Percentiles rank a stretch among this genome's conserved stretches.
Evolutionary conservation across 2,888 invertebrate genomes (phyloP).

Genomic region (Hyppa rectilinea): DNA sequence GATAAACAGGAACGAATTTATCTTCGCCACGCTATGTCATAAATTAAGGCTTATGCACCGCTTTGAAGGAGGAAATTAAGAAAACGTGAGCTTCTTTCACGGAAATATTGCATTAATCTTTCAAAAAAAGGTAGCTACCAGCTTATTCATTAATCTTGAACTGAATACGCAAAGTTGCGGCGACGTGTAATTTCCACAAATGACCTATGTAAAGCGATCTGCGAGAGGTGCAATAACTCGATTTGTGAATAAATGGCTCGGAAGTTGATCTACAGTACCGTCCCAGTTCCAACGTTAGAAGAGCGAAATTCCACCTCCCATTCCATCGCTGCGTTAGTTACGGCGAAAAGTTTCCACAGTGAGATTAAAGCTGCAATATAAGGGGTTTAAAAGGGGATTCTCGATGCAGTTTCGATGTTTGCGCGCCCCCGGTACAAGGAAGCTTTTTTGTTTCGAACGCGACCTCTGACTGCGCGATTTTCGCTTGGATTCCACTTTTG

Average conservation of each 20-base stretch:
- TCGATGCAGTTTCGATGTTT: conserved; percentile 79
- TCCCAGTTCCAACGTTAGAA: conserved; percentile 74
- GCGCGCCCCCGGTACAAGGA: conserved; percentile 74
- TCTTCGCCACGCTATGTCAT: conserved; percentile 79
- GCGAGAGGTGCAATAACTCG: conserved; percentile 88
- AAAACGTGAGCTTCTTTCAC: conserved; percentile 75
- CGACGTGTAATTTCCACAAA: conserved; percentile 85
- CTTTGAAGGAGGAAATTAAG: conserved; percentile 80
- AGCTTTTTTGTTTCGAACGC: conserved; percentile 81
- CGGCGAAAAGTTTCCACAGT: conserved; percentile 73
- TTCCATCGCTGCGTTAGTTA: conserved; percentile 83
- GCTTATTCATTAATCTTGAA: conserved; percentile 70
- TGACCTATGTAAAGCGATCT: conserved; percentile 87
- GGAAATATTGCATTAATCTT: conserved; percentile 77
- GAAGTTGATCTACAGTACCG: conserved; percentile 87
- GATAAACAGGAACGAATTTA: conserved; percentile 82
- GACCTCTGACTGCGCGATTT: conserved; percentile 82
- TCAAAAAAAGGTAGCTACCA: conserved; percentile 58
- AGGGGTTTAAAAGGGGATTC: conserved; percentile 77
- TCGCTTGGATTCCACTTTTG: conserved; percentile 79
- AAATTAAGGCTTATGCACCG: conserved; percentile 81
- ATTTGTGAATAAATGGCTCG: conserved; percentile 89
- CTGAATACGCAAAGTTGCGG: conserved; percentile 72
- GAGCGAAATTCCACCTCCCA: conserved; percentile 76
- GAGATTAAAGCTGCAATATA: conserved; percentile 83